Conservation (phyloP, 2,888 invertebrate species). For the Hypselothyrea guttata region DNA sequence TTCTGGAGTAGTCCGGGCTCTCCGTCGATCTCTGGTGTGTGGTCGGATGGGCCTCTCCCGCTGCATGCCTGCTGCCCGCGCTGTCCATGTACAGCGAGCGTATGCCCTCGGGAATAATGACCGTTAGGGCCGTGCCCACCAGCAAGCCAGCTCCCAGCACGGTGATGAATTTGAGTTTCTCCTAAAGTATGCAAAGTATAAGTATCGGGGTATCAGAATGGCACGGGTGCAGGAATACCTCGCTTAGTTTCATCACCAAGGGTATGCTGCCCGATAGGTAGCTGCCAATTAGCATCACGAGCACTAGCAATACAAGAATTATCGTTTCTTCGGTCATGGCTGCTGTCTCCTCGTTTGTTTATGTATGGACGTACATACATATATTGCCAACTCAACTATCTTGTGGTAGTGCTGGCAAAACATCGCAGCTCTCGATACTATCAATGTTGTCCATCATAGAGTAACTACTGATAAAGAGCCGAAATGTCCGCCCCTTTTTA, state of each 20-base stretch:
- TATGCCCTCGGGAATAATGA: slow-evolving; percentile 99
- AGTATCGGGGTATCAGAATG: slow-evolving; percentile 54
- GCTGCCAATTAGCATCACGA: slow-evolving; percentile 98
- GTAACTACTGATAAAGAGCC: no score
- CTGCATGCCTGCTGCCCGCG: slow-evolving; percentile 70
- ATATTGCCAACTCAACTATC: slow-evolving; percentile 52
- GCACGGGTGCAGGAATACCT: no score
- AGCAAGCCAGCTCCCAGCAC: slow-evolving; percentile 98
- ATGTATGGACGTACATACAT: no score
- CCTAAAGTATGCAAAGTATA: slow-evolving; percentile 84
- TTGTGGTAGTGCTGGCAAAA: no score
- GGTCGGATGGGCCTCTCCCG: background rate
- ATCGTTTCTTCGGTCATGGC: slow-evolving; percentile 87
- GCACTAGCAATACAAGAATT: slow-evolving; percentile 90
- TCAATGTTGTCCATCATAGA: no score
- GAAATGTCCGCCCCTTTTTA: no score
- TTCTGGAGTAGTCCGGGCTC: slow-evolving; percentile 75
- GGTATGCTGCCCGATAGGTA: slow-evolving; percentile 98
- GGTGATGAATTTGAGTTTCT: slow-evolving; percentile 95
- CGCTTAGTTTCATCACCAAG: slow-evolving; percentile 95
- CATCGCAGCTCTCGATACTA: no score
- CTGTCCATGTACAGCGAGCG: slow-evolving; percentile 87
- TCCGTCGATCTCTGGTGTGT: background rate
- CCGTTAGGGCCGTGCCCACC: slow-evolving; percentile 98
- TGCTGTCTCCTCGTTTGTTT: background rate